Base-by-base conservation (phyloP, 2,888 invertebrate species). In the Aphidoletes aphidimyza region DNA sequence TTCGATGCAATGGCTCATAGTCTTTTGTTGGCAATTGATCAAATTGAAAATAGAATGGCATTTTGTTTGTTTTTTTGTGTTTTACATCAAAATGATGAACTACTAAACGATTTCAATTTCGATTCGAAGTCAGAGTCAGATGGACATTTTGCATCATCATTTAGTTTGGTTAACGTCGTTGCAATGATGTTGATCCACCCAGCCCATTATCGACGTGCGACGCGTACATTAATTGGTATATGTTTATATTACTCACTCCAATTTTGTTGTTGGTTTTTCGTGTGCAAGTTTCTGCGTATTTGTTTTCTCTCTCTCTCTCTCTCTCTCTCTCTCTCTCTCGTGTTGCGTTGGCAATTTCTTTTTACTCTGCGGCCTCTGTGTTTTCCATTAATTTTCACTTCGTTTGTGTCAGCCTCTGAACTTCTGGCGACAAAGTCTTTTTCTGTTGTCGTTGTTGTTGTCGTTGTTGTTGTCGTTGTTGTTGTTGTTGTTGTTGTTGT, bases 361-460 rank as follows among this genome's bases (percentile, higher is more conserved):
- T 37, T n/a, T n/a, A n/a, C n/a, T n/a, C n/a, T n/a, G n/a, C n/a
- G n/a, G n/a, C n/a, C n/a, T n/a, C n/a, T n/a, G n/a, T n/a, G n/a
- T n/a, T n/a, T 37, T 37, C 8, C 8, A 17, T 69, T 34, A 14
- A 17, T 81, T 81, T 17, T 69, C 69, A n/a, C n/a, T 22, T 81
- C 11, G 8, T n/a, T 81, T 36, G 8, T 37, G 37, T 81, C 81
- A 37, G 81, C 81, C 37, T 81, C 81, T 81, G 37, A 69, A 69
- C 69, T 69, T 69, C 69, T 69, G 34, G 34, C 30, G 34, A 69
- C 30, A 30, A 69, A 1, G 11, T 69, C 30, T 2, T 11, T 14
- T n/a, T n/a, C n/a, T n/a, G n/a, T n/a, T n/a, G n/a, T n/a, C n/a
- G n/a, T n/a, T n/a, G n/a, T n/a, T n/a, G n/a, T n/a, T n/a, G n/a